A percentile compares a stretch with the other conserved stretches of the same genome.
phyloP scores from a whole-genome alignment of 2,888 invertebrate genomes.

The Tiliacea citrago region DNA sequence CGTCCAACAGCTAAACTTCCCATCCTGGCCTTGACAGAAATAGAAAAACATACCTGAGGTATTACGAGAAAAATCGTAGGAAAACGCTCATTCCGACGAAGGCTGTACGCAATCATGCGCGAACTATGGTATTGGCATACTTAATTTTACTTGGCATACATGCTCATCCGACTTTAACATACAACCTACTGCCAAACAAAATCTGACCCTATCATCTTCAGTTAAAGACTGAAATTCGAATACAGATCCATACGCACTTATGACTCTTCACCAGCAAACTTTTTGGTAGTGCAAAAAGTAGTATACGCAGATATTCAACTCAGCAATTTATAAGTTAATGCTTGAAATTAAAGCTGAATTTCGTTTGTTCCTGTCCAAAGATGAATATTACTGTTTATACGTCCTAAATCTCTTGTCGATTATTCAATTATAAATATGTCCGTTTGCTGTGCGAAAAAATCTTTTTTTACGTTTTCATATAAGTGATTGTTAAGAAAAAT shows the following conservation, averaged over 20 bases:
- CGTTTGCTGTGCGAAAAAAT: slow-evolving; percentile 54
- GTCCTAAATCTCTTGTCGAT: slow-evolving; percentile 63
- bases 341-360: slow-evolving; percentile 42
- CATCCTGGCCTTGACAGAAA: slow-evolving; percentile 81
- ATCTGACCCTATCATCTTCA: slow-evolving; percentile 41
- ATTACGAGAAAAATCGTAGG: slow-evolving; percentile 87
- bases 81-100: slow-evolving; percentile 85
- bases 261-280: slow-evolving; percentile 16
- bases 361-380: slow-evolving; percentile 23
- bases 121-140: slow-evolving; percentile 89
- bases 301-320: slow-evolving; percentile 15
- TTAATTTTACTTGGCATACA: slow-evolving; percentile 88
- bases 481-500: slow-evolving; percentile 47
- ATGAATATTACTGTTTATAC: slow-evolving; percentile 54
- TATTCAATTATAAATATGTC: slow-evolving; percentile 61
- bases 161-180: slow-evolving; percentile 82
- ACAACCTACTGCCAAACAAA: slow-evolving; percentile 46
- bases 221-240: slow-evolving; percentile 32
- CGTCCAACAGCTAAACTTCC: slow-evolving; percentile 31
- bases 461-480: slow-evolving; percentile 52
- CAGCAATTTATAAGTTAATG: slow-evolving; percentile 5
- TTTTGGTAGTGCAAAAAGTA: slow-evolving; percentile 34
- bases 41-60: slow-evolving; percentile 80
- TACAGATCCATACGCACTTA: slow-evolving; percentile 23
- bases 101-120: slow-evolving; percentile 87